Evolutionary conservation across 2,113 vertebrate species (phyloP).

Genomic region (Hucho hucho): DNA sequence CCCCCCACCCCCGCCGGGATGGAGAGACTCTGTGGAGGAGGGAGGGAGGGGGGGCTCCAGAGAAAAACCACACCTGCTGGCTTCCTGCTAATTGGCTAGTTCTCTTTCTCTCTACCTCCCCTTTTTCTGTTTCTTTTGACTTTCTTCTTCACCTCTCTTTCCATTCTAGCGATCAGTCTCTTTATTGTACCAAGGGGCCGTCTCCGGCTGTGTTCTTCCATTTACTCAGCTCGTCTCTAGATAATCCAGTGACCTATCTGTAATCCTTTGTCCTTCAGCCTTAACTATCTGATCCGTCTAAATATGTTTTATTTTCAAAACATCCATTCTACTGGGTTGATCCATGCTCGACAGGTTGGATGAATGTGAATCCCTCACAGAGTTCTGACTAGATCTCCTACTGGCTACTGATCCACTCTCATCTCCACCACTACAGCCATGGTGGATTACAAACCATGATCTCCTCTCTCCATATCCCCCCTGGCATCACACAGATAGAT

Average conservation of each 20-base stretch:
- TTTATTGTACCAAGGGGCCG: background rate
- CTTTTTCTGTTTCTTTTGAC: slow-evolving; percentile 58
- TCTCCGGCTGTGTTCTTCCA: slow-evolving; percentile 11
- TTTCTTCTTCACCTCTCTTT: slow-evolving; percentile 23
- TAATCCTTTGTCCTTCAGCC: slow-evolving; percentile 46
- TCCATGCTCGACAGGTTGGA: slow-evolving; percentile 12
- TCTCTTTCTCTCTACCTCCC: slow-evolving; percentile 64
- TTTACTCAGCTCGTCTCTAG: background rate
- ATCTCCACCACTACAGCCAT: slow-evolving; percentile 24
- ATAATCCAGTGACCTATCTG: background rate
- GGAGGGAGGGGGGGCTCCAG: slow-evolving; percentile 36
- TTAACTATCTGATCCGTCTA: slow-evolving; percentile 14
- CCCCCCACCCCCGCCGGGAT: slow-evolving; percentile 29
- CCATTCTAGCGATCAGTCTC: background rate
- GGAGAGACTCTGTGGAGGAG: slow-evolving; percentile 35
- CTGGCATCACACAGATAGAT: background rate
- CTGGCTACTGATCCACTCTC: slow-evolving; percentile 43
- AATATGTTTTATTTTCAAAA: slow-evolving; percentile 13
- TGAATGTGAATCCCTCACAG: slow-evolving; percentile 42
- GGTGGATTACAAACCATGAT: slow-evolving; percentile 57
- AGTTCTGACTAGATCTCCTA: slow-evolving; percentile 37
- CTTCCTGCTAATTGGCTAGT: slow-evolving; percentile 78
- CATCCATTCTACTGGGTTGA: slow-evolving; percentile 15
- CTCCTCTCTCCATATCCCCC: slow-evolving; percentile 14
- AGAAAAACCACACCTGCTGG: slow-evolving; percentile 77